Base-by-base conservation (phyloP, 1,140 invertebrate genomes). In the Megalopta genalis region DNA sequence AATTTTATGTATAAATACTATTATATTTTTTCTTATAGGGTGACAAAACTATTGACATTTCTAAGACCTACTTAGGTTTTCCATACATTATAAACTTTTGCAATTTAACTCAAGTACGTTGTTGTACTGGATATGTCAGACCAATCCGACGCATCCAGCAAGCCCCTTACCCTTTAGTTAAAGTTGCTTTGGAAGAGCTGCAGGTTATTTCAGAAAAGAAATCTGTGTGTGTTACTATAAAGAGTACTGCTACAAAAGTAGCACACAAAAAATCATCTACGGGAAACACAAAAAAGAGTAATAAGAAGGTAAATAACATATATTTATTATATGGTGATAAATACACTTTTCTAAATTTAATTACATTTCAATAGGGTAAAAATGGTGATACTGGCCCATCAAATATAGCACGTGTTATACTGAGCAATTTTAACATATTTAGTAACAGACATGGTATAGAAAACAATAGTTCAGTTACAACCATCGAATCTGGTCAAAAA, bases 381-480 rank as follows among this genome's bases (percentile, higher is more conserved):
- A 91, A 81, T 77, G 87, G 87, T 64, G 93, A 93, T 69, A 89
- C 91, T 77, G 85, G 93, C 74, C 82, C 95, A 21, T 93, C 95
- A 1, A 96, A 96, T 88, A 94, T 97, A 57, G 95, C 95, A 14
- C 92, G 96, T 67, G 95, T 96, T 82, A 96, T 97, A 87, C 90
- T 97, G 77, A 96, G 95, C 87, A 97, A 97, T 89, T 93, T 97
- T 25, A 97, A 97, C 90, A 97, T 97, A 89, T 97, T 97, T 90
- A 94, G 96, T 94, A 92, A 90, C 27, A 90, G 91, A 60, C 88
- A 92, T 75, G 82, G 82, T 59, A 86, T 89, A 23, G 90, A 90
- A 64, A 90, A 89, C 49, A 87, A 85, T 74, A 87, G 87, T 65
- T 82, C 89, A 23, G 67, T 83, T 39, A 79, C 88, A 52, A 65